These are phyloP conservation scores for Chamaetylas fuelleborni DNA, from an alignment of 2,113 vertebrate species.

Conservation along the genomic window DNA sequence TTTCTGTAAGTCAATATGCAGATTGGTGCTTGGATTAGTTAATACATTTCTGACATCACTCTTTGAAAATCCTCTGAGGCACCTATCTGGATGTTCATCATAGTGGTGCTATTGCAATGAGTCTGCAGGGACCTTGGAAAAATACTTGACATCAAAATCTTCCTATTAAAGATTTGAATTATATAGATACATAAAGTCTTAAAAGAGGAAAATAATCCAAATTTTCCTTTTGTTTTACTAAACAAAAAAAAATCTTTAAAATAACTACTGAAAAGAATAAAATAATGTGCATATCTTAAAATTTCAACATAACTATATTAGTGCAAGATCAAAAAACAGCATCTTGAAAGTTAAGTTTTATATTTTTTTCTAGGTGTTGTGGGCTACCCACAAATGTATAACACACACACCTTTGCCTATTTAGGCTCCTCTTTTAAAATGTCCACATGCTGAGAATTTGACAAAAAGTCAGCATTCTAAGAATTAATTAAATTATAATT, in stretches of 20 bases:
- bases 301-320: background rate
- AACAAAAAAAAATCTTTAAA: background rate
- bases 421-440: background rate
- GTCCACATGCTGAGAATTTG: background rate
- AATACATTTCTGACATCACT: background rate
- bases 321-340: background rate
- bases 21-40: background rate
- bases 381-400: background rate
- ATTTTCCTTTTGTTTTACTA: background rate
- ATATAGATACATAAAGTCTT: background rate
- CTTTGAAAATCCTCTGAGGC: background rate
- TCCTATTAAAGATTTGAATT: background rate
- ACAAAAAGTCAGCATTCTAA: background rate
- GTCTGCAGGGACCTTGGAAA: background rate
- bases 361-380: background rate
- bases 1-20: background rate
- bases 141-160: background rate
- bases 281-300: background rate
- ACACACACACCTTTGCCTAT: background rate
- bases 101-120: background rate
- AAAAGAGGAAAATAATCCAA: background rate
- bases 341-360: background rate
- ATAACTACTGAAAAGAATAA: background rate
- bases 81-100: background rate
- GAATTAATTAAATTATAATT: background rate